Evolutionary conservation across 2,797 vertebrate genomes (phyloP), one percentile per base, ranked within the genome.

Genomic region (Nothura maculosa): DNA sequence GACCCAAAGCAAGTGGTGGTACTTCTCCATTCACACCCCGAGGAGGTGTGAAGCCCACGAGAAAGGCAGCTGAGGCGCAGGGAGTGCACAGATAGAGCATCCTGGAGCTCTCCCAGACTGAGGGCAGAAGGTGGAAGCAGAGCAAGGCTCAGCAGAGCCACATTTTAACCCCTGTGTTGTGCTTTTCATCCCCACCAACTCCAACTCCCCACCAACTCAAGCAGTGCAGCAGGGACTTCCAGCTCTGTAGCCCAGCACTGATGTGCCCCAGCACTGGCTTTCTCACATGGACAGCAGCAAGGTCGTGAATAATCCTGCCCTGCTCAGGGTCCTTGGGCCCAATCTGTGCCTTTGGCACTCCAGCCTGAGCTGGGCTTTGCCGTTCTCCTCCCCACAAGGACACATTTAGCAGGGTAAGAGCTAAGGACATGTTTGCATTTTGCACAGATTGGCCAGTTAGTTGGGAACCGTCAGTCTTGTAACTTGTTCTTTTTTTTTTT

Each of bases 401-500:
- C 14, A 1, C 36, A 2, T 63, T 45, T 88, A 0, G 0, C 3
- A 0, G 47, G 50, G 32, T 1, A 15, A 93, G 86, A 93, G 94
- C 86, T 85, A 86, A 93, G 95, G 94, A 90, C 75, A 34, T 34
- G 0, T 77, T 94, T 94, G 86, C 84, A 55, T 93, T 94, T 92
- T 74, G 66, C 64, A 58, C 72, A 43, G 75, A 81, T 95, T 94
- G 90, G 43, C 88, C 78, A 18, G 27, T 85, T 92, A 94, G 90
- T 89, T n/a, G 1, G 95, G 69, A 94, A 42, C 78, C 91, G 93
- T 82, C 94, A n/a, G 86, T 93, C 95, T 95, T 80, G 93, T 90
- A 64, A 0, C 72, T 93, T 87, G 88, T 90, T 94, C 38, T 96
- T 66, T 96, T 43, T 43, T 43, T 45, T 45, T 45, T 45, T 45